phyloP scores from a whole-genome alignment of 2,797 vertebrate genomes.

The Ptychobarbus kaznakovi region DNA sequence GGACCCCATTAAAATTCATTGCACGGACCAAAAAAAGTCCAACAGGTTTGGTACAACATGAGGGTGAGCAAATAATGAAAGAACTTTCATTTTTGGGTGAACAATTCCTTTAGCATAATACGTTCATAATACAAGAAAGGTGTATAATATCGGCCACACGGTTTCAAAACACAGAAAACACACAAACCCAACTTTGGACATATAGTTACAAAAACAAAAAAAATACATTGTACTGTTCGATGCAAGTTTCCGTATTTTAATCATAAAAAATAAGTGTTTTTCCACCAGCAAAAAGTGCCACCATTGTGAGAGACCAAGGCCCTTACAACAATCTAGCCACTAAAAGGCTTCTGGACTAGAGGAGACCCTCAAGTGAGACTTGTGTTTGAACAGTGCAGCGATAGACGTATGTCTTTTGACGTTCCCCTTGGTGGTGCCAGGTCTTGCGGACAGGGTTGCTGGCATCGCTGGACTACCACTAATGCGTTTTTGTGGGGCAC shows the following conservation, averaged over 20 bases:
- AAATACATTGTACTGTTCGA: not conserved
- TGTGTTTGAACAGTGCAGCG: constrained; percentile 78
- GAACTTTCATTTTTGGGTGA: not conserved
- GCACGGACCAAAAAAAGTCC: not conserved
- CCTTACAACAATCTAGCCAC: not conserved
- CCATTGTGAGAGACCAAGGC: not conserved
- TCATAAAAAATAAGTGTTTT: constrained; percentile 7
- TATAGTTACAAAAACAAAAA: not conserved
- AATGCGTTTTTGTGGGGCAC: constrained; percentile 72
- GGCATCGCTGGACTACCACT: not conserved
- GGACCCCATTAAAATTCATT: not conserved
- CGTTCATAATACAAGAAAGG: not conserved
- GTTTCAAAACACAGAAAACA: not conserved
- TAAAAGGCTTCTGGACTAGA: constrained; percentile 53
- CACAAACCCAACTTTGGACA: not conserved
- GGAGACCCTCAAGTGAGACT: constrained; percentile 62
- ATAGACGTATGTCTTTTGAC: constrained; percentile 77
- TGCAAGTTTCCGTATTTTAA: not conserved
- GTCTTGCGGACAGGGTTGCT: constrained; percentile 37
- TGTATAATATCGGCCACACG: not conserved
- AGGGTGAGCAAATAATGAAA: not conserved
- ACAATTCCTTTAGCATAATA: not conserved
- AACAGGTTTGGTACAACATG: not conserved
- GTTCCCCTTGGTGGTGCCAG: not conserved
- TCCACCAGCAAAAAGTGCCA: constrained; percentile 15